Percentiles rank a stretch among this genome's conserved stretches.
Evolutionary conservation across 2,113 vertebrate genomes (phyloP).

Genomic region (Platanista minor): DNA sequence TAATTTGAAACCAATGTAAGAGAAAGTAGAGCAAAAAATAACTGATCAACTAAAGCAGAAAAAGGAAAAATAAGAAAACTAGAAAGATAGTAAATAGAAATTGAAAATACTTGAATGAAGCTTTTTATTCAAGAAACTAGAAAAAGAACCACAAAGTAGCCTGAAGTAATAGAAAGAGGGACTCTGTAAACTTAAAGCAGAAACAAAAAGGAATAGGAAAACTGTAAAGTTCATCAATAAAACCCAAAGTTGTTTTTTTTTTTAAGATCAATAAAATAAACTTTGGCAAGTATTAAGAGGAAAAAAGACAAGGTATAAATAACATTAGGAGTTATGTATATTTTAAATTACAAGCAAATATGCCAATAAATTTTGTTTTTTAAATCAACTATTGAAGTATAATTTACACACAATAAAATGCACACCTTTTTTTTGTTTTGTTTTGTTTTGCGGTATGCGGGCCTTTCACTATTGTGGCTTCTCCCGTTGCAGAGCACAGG

Average conservation of each 20-base stretch:
- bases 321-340: neutral
- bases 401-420: neutral
- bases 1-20: neutral
- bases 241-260: neutral
- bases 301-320: neutral
- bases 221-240: neutral
- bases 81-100: neutral
- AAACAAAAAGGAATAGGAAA: slow-evolving; percentile 5
- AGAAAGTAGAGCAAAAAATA: neutral
- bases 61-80: neutral
- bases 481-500: no score
- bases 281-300: neutral
- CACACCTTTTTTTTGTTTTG: neutral
- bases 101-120: neutral
- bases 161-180: neutral
- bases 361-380: neutral
- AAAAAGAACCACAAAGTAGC: neutral
- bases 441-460: no score
- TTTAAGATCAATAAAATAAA: neutral
- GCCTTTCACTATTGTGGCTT: no score
- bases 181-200: neutral
- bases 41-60: neutral
- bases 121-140: slow-evolving; percentile 12
- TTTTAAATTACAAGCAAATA: neutral
- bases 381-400: neutral